Evolutionary conservation across 2,113 vertebrate species (phyloP).

Genomic region (Condylura cristata): DNA sequence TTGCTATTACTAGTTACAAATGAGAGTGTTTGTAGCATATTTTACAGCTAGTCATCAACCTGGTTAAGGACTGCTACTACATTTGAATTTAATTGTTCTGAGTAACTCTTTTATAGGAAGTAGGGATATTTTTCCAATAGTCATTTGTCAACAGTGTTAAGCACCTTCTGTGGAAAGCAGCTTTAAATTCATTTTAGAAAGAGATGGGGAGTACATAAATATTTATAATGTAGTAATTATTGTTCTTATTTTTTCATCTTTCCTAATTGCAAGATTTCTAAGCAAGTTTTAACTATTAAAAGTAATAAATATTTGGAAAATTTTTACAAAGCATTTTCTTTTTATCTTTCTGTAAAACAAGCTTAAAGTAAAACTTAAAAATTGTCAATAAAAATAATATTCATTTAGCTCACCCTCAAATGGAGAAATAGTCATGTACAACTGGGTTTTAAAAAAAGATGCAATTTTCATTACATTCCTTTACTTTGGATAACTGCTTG

Average conservation of each 20-base stretch:
- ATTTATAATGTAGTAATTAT: neutral
- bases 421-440: neutral
- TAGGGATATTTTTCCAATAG: neutral
- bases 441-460: slow-evolving; percentile 44
- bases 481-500: neutral
- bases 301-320: slow-evolving; percentile 39
- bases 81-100: slow-evolving; percentile 23
- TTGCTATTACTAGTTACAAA: slow-evolving; percentile 13
- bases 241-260: slow-evolving; percentile 10
- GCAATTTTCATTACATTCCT: neutral
- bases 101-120: slow-evolving; percentile 2
- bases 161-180: slow-evolving; percentile 32
- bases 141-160: slow-evolving; percentile 21
- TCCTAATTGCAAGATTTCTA: neutral
- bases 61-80: neutral
- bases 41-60: neutral
- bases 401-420: neutral
- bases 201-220: neutral
- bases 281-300: slow-evolving; percentile 10
- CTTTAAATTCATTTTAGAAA: slow-evolving; percentile 48
- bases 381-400: neutral
- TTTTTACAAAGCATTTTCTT: neutral
- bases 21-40: neutral
- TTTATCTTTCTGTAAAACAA: slow-evolving; percentile 28
- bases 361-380: slow-evolving; percentile 10